Base-by-base conservation (phyloP, 2,113 vertebrate species). In the Hyla sarda region DNA sequence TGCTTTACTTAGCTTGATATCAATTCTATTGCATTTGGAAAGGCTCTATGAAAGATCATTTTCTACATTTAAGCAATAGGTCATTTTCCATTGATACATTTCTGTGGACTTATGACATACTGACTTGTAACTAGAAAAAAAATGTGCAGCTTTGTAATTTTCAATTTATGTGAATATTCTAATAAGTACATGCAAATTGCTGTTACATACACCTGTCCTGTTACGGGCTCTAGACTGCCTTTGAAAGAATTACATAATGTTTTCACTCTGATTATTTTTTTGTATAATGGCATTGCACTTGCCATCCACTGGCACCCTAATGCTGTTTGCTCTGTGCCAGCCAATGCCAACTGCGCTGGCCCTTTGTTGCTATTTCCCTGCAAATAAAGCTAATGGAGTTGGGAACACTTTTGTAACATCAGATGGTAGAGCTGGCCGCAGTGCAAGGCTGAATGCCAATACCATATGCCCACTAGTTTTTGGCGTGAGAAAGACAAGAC, bases 351-450 rank as follows among this genome's bases (percentile, higher is more conserved):
- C 72, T 76, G 72, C 56, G 56, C 82, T 76, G 82, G 72, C 56
- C 72, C 72, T 84, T 62, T 75, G 52, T 84, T 76, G 82, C 54
- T 84, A 84, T 84, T 84, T 65, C 41, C 37, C 72, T 84, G 82
- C 72, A 84, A 84, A 84, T 76, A 84, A 84, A 84, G 41, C 56
- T 62, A 84, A 84, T 74, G 82, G 72, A 30, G 54, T 65, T 84
- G 54, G 82, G 82, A 84, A 58, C 30, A 74, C 69, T 58, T 74
- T 47, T 48, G 52, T 37, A 76, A 58, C 82, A 84, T 84, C 82
- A 84, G 82, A 84, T 84, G 82, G 34, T 52, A 76, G 69, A 62
- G 11, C 56, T 84, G 82, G 82, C 72, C 76, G 52, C 37, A 37
- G n/a, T 34, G 37, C 56, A 25, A 65, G 82, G 56, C 72, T 50